A percentile compares a stretch with the other conserved stretches of the same genome.
Conservation (phyloP, 1,140 invertebrate species). For the Uloborus diversus region DNA sequence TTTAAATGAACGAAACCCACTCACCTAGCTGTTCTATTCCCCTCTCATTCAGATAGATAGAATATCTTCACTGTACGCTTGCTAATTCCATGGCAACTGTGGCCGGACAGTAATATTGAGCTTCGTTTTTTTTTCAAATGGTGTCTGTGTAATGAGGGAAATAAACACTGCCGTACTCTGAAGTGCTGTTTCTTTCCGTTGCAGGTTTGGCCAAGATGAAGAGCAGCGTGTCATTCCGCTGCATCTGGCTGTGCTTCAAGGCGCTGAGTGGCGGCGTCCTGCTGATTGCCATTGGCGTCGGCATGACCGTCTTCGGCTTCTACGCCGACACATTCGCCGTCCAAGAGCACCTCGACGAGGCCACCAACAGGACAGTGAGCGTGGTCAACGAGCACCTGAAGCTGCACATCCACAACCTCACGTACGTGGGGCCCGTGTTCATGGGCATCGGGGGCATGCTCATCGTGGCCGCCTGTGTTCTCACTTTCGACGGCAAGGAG, state of each 20-base stretch:
- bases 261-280: conserved; percentile 83
- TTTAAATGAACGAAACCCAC: no score
- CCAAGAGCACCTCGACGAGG: conserved; percentile 75
- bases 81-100: no score
- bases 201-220: conserved; percentile 46
- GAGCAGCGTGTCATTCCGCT: conserved; percentile 63
- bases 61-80: no score
- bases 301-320: conserved; percentile 85
- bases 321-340: conserved; percentile 78
- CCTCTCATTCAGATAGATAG: no score
- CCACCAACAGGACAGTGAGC: conserved; percentile 79
- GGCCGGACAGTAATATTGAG: no score
- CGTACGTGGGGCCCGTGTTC: conserved; percentile 89
- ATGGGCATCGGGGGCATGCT: conserved; percentile 94
- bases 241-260: conserved; percentile 89
- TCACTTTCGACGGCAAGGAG: conserved; percentile 81
- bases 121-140: no score
- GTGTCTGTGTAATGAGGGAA: background rate
- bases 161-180: no score
- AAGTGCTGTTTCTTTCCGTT: background rate
- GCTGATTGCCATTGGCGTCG: conserved; percentile 83
- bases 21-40: no score
- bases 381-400: conserved; percentile 41
- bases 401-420: conserved; percentile 83
- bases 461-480: conserved; percentile 90